Percentiles rank a stretch among this genome's conserved stretches.
Evolutionary conservation across 2,797 vertebrate genomes (phyloP).

Genomic region (Nasua narica): DNA sequence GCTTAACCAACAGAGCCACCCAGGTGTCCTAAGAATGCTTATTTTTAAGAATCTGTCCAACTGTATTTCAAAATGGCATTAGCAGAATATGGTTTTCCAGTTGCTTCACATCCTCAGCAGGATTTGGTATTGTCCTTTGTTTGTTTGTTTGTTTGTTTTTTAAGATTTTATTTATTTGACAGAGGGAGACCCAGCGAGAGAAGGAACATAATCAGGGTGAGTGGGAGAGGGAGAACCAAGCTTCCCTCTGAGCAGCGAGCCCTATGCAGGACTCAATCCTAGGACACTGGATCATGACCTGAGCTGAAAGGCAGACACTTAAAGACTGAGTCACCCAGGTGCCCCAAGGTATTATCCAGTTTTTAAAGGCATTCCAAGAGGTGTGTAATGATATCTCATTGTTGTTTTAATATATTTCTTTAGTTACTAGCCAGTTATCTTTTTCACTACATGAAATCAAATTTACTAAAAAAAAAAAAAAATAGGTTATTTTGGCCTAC

Average conservation of each 20-base stretch:
- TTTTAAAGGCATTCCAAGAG: neutral
- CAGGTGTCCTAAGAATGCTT: neutral
- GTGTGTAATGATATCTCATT: neutral
- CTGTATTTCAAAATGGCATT: neutral
- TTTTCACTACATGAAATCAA: neutral
- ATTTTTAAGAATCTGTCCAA: neutral
- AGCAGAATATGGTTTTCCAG: neutral
- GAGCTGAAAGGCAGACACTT: too few species aligned
- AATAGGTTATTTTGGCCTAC: neutral
- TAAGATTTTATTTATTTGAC: too few species aligned
- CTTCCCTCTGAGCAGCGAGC: too few species aligned
- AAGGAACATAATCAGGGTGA: too few species aligned
- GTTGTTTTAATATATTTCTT: neutral
- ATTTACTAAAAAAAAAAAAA: neutral
- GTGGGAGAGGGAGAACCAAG: too few species aligned
- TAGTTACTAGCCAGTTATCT: neutral
- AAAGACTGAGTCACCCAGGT: too few species aligned
- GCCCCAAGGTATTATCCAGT: neutral
- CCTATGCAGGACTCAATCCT: too few species aligned
- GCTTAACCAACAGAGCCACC: too few species aligned
- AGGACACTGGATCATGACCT: too few species aligned
- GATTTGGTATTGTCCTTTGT: neutral
- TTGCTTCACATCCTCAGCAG: neutral
- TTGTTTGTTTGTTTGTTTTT: too few species aligned
- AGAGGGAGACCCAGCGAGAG: too few species aligned